Percentiles rank a stretch among this genome's conserved stretches.
Evolutionary conservation across 2,888 invertebrate species (phyloP).

Genomic region (Drosophila buzzatii): DNA sequence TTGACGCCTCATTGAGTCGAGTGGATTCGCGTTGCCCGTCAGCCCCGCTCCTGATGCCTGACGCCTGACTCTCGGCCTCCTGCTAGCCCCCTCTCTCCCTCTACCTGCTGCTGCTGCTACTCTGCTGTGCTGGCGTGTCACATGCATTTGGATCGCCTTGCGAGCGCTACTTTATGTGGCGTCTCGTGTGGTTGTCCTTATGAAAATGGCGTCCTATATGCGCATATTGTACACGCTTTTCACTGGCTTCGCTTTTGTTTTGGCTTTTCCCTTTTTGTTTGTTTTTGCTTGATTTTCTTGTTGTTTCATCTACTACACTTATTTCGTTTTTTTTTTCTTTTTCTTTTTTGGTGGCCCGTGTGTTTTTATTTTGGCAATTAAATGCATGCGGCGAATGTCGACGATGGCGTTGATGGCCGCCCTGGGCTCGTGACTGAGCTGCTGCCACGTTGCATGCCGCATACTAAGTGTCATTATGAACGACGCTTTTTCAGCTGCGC

Average conservation of each 20-base stretch:
- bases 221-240: constrained; percentile 74
- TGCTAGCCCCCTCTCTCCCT: not conserved
- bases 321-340: constrained; percentile 38
- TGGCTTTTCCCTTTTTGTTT: constrained; percentile 12
- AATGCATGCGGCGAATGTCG: constrained; percentile 83
- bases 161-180: constrained; percentile 64
- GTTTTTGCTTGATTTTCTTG: constrained; percentile 26
- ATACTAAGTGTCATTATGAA: constrained; percentile 84
- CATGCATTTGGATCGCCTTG: constrained; percentile 77
- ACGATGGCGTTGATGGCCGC: constrained; percentile 74
- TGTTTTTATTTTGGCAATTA: constrained; percentile 83
- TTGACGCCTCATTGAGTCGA: constrained; percentile 80
- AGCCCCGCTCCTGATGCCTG: not conserved
- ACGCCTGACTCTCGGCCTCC: not conserved
- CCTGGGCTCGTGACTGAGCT: constrained; percentile 76
- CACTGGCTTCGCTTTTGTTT: constrained; percentile 53
- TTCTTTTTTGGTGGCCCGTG: constrained; percentile 40
- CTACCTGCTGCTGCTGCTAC: not conserved
- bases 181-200: constrained; percentile 51
- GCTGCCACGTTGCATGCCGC: constrained; percentile 81
- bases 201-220: constrained; percentile 64
- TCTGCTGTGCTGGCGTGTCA: constrained; percentile 65
- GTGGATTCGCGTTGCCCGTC: constrained; percentile 61
- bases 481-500: constrained; percentile 58
- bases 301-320: constrained; percentile 4